Percentiles rank a stretch among this genome's conserved stretches.
Evolutionary conservation across 2,888 invertebrate species (phyloP).

Genomic region (Oconnorella tubifera): DNA sequence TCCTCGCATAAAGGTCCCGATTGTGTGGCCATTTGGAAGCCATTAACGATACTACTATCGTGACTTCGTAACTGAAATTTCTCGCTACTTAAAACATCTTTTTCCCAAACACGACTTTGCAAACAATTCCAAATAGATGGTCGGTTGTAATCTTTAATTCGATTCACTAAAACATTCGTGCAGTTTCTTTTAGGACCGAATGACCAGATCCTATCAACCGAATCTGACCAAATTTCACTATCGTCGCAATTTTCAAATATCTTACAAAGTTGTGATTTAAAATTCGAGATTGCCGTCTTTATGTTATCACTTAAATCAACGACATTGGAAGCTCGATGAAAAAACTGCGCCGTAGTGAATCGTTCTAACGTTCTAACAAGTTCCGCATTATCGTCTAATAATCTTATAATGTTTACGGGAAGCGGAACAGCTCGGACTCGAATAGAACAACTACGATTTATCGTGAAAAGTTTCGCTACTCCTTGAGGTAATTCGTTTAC

Average conservation of each 20-base stretch:
- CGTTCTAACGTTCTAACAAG: slow-evolving; percentile 68
- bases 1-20: slow-evolving; percentile 95
- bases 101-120: not conserved
- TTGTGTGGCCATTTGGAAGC: slow-evolving; percentile 67
- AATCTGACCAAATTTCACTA: slow-evolving; percentile 54
- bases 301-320: slow-evolving; percentile 40
- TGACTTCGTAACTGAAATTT: slow-evolving; percentile 39
- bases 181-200: slow-evolving; percentile 86
- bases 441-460: slow-evolving; percentile 66
- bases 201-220: slow-evolving; percentile 70
- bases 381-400: slow-evolving; percentile 70
- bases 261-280: slow-evolving; percentile 64
- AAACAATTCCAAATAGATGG: slow-evolving; percentile 56
- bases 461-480: slow-evolving; percentile 62
- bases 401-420: slow-evolving; percentile 67
- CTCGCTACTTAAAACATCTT: not conserved
- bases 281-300: slow-evolving; percentile 46
- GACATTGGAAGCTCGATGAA: too few species aligned
- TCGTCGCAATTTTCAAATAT: slow-evolving; percentile 62
- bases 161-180: slow-evolving; percentile 83
- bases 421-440: slow-evolving; percentile 74
- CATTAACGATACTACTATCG: slow-evolving; percentile 62
- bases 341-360: slow-evolving; percentile 7
- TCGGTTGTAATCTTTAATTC: slow-evolving; percentile 66
- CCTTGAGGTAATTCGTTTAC: slow-evolving; percentile 41